Evolutionary conservation across 2,113 vertebrate genomes (phyloP).

Genomic region (Thinocorus orbignyianus): DNA sequence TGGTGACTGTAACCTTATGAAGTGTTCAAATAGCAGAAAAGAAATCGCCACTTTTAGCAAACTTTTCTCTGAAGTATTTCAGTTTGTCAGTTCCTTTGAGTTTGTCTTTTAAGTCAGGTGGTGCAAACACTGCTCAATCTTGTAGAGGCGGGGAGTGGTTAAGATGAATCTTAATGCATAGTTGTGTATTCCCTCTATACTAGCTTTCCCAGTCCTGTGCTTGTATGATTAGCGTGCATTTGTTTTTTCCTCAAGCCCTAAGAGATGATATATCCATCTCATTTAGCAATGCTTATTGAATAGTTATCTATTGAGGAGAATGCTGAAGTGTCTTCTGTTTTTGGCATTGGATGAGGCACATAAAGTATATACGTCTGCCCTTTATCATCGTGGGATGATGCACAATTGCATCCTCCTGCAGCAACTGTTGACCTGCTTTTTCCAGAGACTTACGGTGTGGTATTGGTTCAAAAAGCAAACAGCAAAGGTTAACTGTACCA

Average conservation of each 20-base stretch:
- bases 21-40: not conserved
- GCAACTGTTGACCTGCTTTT: not conserved
- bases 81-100: not conserved
- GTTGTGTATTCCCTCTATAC: not conserved
- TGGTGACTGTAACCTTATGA: not conserved
- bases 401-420: not conserved
- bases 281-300: not conserved
- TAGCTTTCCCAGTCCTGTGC: not conserved
- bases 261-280: not conserved
- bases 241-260: not conserved
- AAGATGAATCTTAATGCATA: not conserved
- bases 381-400: not conserved
- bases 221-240: not conserved
- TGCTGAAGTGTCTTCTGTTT: not conserved
- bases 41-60: not conserved
- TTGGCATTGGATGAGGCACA: not conserved
- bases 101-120: not conserved
- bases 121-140: not conserved
- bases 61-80: not conserved
- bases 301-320: not conserved
- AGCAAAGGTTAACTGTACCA: not conserved
- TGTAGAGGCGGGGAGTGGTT: not conserved
- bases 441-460: not conserved
- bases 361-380: fast-evolving
- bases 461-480: not conserved